A percentile compares a stretch with the other conserved stretches of the same genome.
phyloP scores from a whole-genome alignment of 2,888 invertebrate genomes.

The Drosophila prostipennis region DNA sequence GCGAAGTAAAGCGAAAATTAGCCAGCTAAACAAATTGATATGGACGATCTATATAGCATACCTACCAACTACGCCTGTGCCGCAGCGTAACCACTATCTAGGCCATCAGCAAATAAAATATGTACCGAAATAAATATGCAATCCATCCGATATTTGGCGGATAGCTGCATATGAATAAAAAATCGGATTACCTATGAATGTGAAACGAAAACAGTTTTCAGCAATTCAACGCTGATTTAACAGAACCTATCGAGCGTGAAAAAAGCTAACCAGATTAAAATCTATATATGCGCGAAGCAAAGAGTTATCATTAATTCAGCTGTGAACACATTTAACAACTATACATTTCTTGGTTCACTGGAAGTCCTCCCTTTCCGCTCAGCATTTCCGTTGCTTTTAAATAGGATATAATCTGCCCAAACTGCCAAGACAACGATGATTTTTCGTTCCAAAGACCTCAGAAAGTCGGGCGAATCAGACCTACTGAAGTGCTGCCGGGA shows the following conservation, averaged over 20 bases:
- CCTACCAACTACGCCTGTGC: slow-evolving; percentile 64
- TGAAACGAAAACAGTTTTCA: slow-evolving; percentile 24
- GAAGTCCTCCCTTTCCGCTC: slow-evolving; percentile 1
- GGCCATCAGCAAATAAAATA: slow-evolving; percentile 71
- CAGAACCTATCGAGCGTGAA: slow-evolving; percentile 46
- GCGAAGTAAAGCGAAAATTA: slow-evolving; percentile 13
- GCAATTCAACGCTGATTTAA: slow-evolving; percentile 53
- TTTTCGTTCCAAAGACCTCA: slow-evolving; percentile 5
- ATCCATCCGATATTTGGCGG: slow-evolving; percentile 21
- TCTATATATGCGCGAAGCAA: slow-evolving; percentile 11
- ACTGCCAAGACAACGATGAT: slow-evolving; percentile 37
- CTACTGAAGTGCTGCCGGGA: slow-evolving; percentile 7
- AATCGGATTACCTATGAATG: slow-evolving; percentile 49
- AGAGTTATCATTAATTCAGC: slow-evolving; percentile 30
- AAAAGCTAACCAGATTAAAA: slow-evolving; percentile 24
- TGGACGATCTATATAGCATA: slow-evolving; percentile 37
- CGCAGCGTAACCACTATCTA: slow-evolving; percentile 56
- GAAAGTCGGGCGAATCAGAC: slow-evolving; percentile 1
- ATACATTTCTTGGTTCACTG: slow-evolving; percentile 15
- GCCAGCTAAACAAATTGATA: slow-evolving; percentile 26
- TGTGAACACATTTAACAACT: slow-evolving; percentile 28
- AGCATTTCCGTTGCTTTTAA: slow-evolving; percentile 17
- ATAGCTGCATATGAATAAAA: slow-evolving; percentile 19
- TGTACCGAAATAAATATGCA: slow-evolving; percentile 28
- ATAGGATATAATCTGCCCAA: slow-evolving; percentile 23